These are phyloP conservation scores for Anoplopoma fimbria DNA, from an alignment of 2,113 vertebrate genomes.

Conservation along the genomic window DNA sequence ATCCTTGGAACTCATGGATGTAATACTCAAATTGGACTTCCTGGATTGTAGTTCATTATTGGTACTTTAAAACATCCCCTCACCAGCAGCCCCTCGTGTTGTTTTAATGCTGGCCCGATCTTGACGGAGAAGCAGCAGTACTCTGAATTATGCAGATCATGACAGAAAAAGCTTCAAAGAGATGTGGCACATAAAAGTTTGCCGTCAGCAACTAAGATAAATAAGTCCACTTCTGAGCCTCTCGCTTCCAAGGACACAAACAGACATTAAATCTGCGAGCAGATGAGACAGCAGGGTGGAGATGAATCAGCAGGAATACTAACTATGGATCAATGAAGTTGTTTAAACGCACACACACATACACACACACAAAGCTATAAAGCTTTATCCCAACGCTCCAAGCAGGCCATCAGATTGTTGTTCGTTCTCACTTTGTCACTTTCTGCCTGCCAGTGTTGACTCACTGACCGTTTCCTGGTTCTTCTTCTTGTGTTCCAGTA, in stretches of 20 bases:
- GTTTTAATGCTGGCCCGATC: neutral
- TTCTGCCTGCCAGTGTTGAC: conserved; percentile 15
- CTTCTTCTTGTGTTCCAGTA: conserved; percentile 81
- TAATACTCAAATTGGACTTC: neutral
- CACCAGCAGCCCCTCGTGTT: neutral
- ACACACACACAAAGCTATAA: neutral
- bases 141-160: conserved; percentile 4
- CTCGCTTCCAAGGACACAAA: conserved; percentile 24
- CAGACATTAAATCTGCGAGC: conserved; percentile 17
- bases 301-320: conserved; percentile 19
- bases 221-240: conserved; percentile 17
- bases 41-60: neutral
- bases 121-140: neutral
- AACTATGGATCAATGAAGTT: conserved; percentile 32
- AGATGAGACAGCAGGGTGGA: conserved; percentile 5
- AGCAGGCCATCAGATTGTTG: neutral
- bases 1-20: neutral
- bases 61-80: neutral
- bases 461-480: conserved; percentile 34
- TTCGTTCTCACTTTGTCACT: neutral
- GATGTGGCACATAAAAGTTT: neutral
- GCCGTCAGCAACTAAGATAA: conserved; percentile 20
- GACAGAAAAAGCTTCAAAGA: conserved; percentile 14
- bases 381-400: conserved; percentile 4
- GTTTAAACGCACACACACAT: neutral